A percentile compares a stretch with the other conserved stretches of the same genome.
phyloP scores from a whole-genome alignment of 2,797 vertebrate species.

The Nannoperca obscura region DNA sequence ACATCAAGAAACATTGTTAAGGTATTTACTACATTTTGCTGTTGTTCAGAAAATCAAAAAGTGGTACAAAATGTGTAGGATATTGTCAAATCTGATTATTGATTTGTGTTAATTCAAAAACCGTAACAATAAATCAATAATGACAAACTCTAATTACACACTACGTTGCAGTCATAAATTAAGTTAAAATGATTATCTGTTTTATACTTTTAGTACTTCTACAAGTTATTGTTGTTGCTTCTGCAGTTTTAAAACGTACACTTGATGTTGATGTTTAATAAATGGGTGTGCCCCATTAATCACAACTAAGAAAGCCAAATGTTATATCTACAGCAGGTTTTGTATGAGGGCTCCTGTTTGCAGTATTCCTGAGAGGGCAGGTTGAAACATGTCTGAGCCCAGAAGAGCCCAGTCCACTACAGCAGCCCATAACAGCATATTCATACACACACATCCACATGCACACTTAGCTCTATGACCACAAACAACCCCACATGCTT shows the following conservation, averaged over 20 bases:
- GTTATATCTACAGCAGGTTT: neutral
- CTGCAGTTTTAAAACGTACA: neutral
- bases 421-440: neutral
- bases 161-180: neutral
- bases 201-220: neutral
- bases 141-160: neutral
- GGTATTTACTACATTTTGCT: neutral
- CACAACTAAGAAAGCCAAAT: slow-evolving; percentile 1
- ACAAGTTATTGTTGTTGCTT: too few relatives aligned
- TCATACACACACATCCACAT: neutral
- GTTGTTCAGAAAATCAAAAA: neutral
- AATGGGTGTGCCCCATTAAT: slow-evolving; percentile 12
- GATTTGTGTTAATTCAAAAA: neutral
- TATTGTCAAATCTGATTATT: neutral
- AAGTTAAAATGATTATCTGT: neutral
- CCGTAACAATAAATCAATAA: neutral
- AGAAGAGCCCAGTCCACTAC: slow-evolving; percentile 26
- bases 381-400: slow-evolving; percentile 47
- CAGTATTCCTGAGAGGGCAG: slow-evolving; percentile 58
- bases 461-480: neutral
- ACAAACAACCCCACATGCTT: neutral
- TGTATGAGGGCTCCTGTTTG: slow-evolving; percentile 1
- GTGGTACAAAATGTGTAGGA: neutral
- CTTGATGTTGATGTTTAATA: neutral
- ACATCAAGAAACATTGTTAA: neutral